Evolutionary conservation across 2,797 vertebrate genomes (phyloP).

Genomic region (Sebastes itinus): DNA sequence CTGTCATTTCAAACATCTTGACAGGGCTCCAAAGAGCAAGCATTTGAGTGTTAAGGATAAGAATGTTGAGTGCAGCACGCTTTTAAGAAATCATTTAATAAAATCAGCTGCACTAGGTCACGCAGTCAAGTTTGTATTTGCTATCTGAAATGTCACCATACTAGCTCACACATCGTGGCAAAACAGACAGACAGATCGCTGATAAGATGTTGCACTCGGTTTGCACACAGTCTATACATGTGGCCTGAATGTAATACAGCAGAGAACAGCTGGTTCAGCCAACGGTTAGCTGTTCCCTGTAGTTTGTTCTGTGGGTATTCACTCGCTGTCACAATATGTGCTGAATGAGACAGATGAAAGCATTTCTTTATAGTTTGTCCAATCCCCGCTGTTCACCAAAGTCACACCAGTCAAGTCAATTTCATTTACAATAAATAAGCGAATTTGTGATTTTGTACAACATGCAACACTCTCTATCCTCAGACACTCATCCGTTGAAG

Average conservation of each 20-base stretch:
- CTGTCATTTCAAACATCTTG: conserved; percentile 33
- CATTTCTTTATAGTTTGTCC: neutral
- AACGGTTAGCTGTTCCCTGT: neutral
- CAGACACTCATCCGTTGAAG: neutral
- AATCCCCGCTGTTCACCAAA: neutral
- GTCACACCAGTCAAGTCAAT: neutral
- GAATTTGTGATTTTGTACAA: neutral
- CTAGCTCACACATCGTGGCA: neutral
- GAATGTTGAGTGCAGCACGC: conserved; percentile 1
- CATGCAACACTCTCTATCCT: neutral
- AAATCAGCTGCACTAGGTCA: conserved; percentile 15
- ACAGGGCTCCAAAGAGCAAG: conserved; percentile 23
- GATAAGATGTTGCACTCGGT: neutral
- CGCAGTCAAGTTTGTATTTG: conserved; percentile 11
- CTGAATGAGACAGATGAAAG: neutral
- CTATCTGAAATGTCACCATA: conserved; percentile 1
- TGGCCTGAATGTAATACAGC: neutral
- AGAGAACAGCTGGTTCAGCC: neutral
- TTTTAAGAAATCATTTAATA: conserved; percentile 18
- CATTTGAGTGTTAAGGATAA: conserved; percentile 11
- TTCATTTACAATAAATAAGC: neutral
- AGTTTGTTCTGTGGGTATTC: neutral
- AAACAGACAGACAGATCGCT: neutral
- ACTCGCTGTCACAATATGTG: neutral
- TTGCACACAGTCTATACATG: neutral